Percentiles rank a stretch among this genome's conserved stretches.
phyloP scores from a whole-genome alignment of 1,140 invertebrate species.

The Caenorhabditis tropicalis region DNA sequence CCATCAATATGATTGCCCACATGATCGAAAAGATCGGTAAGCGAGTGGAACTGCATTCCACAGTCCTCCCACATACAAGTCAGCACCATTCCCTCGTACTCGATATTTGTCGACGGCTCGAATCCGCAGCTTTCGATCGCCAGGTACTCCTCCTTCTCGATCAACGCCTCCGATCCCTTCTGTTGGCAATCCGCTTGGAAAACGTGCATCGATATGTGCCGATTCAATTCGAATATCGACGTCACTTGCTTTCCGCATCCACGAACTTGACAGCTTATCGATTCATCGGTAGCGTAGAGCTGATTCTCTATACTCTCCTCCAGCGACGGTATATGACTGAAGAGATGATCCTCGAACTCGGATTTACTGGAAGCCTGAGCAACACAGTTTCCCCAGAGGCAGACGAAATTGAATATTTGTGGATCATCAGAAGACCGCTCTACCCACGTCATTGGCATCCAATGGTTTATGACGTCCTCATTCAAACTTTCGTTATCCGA shows the following conservation, averaged over 20 bases:
- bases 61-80: conserved; percentile 61
- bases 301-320: background rate
- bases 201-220: conserved; percentile 19
- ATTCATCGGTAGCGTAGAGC: background rate
- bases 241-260: background rate
- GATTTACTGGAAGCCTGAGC: background rate
- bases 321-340: background rate
- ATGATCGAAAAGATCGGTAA: conserved; percentile 59
- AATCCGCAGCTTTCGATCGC: conserved; percentile 39
- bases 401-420: conserved; percentile 2
- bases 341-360: background rate
- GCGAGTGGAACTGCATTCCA: conserved; percentile 46
- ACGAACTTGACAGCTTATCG: background rate
- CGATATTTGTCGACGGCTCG: background rate
- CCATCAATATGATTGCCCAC: conserved; percentile 50
- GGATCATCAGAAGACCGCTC: conserved; percentile 24
- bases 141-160: background rate
- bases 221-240: background rate
- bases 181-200: conserved; percentile 35
- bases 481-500: background rate
- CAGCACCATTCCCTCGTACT: conserved; percentile 39
- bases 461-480: conserved; percentile 11
- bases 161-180: background rate
- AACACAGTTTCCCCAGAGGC: background rate
- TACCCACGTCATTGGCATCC: conserved; percentile 19